phyloP scores from a whole-genome alignment of 2,888 invertebrate genomes.

The Zygaena filipendulae region DNA sequence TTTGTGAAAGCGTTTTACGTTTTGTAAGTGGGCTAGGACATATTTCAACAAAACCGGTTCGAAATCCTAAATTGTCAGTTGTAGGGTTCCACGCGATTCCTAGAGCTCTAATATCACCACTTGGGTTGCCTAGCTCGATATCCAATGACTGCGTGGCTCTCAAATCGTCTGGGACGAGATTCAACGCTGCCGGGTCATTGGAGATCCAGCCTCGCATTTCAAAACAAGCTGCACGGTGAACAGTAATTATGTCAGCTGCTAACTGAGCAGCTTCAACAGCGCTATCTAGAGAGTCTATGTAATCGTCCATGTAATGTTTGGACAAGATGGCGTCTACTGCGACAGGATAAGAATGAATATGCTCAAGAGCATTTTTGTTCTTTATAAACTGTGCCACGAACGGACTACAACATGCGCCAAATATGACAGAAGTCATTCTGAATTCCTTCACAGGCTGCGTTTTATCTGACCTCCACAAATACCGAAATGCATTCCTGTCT shows the following conservation, averaged over 20 bases:
- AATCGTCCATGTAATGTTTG: conserved; percentile 10
- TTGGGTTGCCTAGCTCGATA: conserved; percentile 4
- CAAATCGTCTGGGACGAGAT: conserved; percentile 5
- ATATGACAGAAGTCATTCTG: no score
- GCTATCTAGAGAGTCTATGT: conserved; percentile 3
- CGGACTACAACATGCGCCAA: conserved; percentile 11
- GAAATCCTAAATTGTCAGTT: conserved; percentile 4
- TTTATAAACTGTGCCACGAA: conserved; percentile 15
- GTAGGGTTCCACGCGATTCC: conserved; percentile 11
- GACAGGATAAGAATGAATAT: conserved; percentile 2
- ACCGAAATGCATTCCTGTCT: conserved; percentile 11
- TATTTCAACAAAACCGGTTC: no score
- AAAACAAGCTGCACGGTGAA: conserved; percentile 4
- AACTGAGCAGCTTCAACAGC: conserved; percentile 1
- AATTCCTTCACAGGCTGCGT: no score
- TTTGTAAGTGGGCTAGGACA: conserved; percentile 9
- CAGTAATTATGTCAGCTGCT: conserved; percentile 3
- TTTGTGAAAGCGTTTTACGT: conserved; percentile 6
- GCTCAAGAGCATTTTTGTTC: conserved; percentile 10
- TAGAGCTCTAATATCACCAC: no score
- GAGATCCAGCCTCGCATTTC: conserved; percentile 3
- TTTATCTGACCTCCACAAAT: no score
- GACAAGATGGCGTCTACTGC: conserved; percentile 6
- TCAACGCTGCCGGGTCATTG: not conserved
- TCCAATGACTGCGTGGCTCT: conserved; percentile 4